Conservation (phyloP, 2,888 invertebrate species). For the Eremobia ochroleuca region DNA sequence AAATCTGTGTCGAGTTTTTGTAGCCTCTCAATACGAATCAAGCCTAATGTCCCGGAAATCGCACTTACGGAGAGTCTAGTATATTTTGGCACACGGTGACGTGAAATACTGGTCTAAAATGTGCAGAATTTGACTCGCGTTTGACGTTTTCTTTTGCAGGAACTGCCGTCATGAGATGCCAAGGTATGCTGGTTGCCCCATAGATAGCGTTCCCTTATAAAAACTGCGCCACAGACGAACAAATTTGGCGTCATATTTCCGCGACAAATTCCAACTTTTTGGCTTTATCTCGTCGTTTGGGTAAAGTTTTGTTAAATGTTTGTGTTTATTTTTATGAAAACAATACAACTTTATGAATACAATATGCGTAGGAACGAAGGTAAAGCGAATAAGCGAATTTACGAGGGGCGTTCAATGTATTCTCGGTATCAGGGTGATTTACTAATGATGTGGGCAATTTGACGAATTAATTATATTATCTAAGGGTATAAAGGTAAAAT, state of each 20-base stretch:
- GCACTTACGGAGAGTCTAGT: conserved; percentile 61
- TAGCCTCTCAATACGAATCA: conserved; percentile 67
- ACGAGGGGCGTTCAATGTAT: too few relatives aligned
- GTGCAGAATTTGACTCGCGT: conserved; percentile 1
- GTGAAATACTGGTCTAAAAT: conserved; percentile 7
- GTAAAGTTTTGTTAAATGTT: conserved; percentile 41
- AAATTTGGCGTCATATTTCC: conserved; percentile 69
- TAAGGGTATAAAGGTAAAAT: too few relatives aligned
- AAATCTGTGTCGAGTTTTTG: conserved; percentile 76
- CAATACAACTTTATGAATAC: conserved; percentile 16
- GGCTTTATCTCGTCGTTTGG: conserved; percentile 40
- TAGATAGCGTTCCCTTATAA: conserved; percentile 61
- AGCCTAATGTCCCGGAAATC: conserved; percentile 75
- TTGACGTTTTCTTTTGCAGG: conserved; percentile 11
- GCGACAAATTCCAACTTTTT: conserved; percentile 53
- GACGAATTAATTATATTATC: too few relatives aligned
- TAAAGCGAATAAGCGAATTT: conserved; percentile 1
- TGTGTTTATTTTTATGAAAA: conserved; percentile 42
- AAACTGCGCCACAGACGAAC: conserved; percentile 69
- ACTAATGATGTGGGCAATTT: too few relatives aligned
- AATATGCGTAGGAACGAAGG: neutral
- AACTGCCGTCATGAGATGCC: conserved; percentile 9
- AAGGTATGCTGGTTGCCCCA: conserved; percentile 41
- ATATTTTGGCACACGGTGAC: conserved; percentile 33
- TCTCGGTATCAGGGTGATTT: too few relatives aligned